These are phyloP conservation scores for Thereva unica DNA, from an alignment of 2,888 invertebrate genomes.

Conservation along the genomic window DNA sequence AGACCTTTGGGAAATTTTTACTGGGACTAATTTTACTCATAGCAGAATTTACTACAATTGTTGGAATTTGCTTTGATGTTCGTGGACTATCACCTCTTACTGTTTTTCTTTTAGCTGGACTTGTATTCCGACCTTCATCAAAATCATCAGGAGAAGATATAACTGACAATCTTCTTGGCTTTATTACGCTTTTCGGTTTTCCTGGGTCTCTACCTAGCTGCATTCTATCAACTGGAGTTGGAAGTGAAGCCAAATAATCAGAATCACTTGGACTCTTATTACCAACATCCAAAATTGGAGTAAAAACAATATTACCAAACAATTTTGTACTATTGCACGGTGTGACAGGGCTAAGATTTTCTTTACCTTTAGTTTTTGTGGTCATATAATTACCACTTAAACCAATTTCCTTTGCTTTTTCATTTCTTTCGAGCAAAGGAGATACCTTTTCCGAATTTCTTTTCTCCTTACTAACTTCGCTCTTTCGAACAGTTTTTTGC, in stretches of 20 bases:
- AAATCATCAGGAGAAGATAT: conserved; percentile 24
- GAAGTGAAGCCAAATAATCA: conserved; percentile 51
- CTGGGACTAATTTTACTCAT: background rate
- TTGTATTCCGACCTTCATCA: background rate
- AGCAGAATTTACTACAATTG: background rate
- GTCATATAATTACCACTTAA: background rate
- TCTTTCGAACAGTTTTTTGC: background rate
- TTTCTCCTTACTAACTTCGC: background rate
- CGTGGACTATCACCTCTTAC: background rate
- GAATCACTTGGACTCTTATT: conserved; percentile 41
- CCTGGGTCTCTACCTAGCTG: background rate
- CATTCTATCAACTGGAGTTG: conserved; percentile 49
- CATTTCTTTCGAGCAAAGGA: conserved; percentile 5
- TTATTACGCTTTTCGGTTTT: background rate
- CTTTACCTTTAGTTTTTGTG: conserved; percentile 50
- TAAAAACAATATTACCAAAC: conserved; percentile 55
- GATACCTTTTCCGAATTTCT: background rate
- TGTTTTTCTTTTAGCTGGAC: background rate
- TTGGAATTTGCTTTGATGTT: background rate
- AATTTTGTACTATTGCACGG: conserved; percentile 53
- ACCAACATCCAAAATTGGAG: conserved; percentile 48
- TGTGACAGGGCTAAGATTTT: conserved; percentile 58
- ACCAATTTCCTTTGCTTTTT: background rate
- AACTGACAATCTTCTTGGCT: conserved; percentile 7
- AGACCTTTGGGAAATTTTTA: background rate